Percentiles rank a stretch among this genome's conserved stretches.
These are phyloP conservation scores for Camponotus floridanus DNA, from an alignment of 1,140 invertebrate species.

Conservation along the genomic window DNA sequence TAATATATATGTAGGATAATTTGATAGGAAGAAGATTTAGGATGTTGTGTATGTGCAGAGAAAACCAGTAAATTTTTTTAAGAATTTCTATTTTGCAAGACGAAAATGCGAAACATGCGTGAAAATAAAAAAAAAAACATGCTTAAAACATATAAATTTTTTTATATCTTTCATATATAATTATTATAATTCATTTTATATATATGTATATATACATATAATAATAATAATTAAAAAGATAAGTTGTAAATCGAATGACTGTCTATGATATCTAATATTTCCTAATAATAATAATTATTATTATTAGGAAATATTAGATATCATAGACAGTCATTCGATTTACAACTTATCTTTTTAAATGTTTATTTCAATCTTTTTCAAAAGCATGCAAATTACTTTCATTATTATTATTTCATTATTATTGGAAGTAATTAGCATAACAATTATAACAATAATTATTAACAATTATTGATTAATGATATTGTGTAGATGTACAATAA, in stretches of 20 bases:
- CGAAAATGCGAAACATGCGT: not conserved
- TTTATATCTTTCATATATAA: not conserved
- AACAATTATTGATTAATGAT: not conserved
- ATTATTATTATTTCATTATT: not conserved
- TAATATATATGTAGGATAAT: no score
- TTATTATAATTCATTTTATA: not conserved
- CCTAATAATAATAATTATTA: not conserved
- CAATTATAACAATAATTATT: not conserved
- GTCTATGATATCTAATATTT: not conserved
- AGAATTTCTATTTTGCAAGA: no score
- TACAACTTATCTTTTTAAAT: conserved; percentile 11
- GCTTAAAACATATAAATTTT: not conserved
- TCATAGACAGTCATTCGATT: not conserved
- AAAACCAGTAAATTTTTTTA: no score
- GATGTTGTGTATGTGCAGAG: no score
- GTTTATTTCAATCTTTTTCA: not conserved
- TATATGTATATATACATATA: no score
- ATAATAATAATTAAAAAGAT: conserved; percentile 5
- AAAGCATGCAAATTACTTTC: conserved; percentile 25
- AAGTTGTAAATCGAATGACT: not conserved
- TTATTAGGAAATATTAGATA: not conserved
- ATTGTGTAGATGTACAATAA: not conserved
- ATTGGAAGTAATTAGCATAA: not conserved
- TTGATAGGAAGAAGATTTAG: no score
- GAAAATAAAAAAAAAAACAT: not conserved